phyloP scores from a whole-genome alignment of 2,113 vertebrate genomes.

The Callospermophilus lateralis region DNA sequence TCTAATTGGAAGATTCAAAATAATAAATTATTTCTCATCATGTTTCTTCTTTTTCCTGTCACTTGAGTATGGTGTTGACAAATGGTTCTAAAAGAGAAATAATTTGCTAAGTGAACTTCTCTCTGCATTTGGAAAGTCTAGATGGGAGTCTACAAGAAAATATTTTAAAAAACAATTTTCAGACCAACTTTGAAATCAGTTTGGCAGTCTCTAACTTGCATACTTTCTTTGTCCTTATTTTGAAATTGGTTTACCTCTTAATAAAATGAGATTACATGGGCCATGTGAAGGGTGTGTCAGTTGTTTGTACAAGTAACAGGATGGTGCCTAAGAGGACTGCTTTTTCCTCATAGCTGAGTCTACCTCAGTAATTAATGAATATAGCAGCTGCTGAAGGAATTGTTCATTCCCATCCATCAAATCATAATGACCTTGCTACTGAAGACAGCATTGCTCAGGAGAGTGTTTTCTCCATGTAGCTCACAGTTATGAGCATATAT shows the following conservation, averaged over 20 bases:
- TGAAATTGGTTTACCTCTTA: neutral
- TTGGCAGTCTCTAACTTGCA: constrained; percentile 34
- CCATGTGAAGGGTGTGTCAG: neutral
- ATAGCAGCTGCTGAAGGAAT: neutral
- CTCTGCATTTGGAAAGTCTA: constrained; percentile 7
- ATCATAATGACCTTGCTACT: neutral
- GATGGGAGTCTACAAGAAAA: neutral
- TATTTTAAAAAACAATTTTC: constrained; percentile 24
- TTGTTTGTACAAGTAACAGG: constrained; percentile 7
- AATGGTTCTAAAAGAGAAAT: constrained; percentile 4
- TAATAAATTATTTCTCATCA: constrained; percentile 42
- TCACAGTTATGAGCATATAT: neutral
- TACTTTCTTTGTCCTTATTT: neutral
- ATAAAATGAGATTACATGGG: neutral
- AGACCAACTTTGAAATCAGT: neutral
- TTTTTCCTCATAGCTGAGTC: neutral
- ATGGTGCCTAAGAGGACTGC: neutral
- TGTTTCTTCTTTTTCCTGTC: neutral
- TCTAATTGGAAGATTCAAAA: constrained; percentile 40
- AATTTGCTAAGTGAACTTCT: constrained; percentile 14
- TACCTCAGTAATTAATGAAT: constrained; percentile 15
- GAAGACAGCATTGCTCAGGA: neutral
- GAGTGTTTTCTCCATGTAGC: neutral
- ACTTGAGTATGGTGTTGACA: constrained; percentile 7
- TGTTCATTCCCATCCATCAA: neutral